A percentile compares a stretch with the other conserved stretches of the same genome.
phyloP scores from a whole-genome alignment of 2,888 invertebrate species.

The Euclidia mi region DNA sequence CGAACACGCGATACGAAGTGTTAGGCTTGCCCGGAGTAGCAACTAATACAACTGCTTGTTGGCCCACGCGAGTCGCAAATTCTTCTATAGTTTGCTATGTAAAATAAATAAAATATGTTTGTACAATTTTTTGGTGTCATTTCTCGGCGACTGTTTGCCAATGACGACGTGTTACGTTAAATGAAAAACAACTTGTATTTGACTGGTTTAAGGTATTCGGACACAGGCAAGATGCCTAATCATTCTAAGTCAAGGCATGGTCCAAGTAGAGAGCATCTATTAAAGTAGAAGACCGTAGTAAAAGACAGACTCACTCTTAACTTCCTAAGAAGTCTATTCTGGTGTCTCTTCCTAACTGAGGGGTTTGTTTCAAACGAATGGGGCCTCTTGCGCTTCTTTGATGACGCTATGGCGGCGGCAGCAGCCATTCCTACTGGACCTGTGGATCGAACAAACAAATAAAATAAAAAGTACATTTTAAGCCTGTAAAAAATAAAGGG shows the following conservation, averaged over 20 bases:
- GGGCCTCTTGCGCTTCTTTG: conserved; percentile 98
- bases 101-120: background rate
- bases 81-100: conserved; percentile 97
- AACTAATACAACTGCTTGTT: conserved; percentile 98
- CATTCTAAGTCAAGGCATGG: no score
- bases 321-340: conserved; percentile 97
- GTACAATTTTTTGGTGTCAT: no score
- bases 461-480: no score
- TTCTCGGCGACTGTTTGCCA: no score
- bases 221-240: no score
- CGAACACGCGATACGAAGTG: conserved; percentile 98
- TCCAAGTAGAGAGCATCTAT: background rate
- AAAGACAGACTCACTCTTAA: conserved; percentile 91
- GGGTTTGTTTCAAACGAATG: conserved; percentile 99
- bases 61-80: conserved; percentile 98
- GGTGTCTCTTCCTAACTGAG: conserved; percentile 98
- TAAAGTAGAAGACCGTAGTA: conserved; percentile 5
- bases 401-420: conserved; percentile 98
- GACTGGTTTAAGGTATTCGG: no score
- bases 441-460: conserved; percentile 63
- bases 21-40: conserved; percentile 99
- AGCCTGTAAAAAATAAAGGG: no score
- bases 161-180: no score
- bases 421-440: conserved; percentile 99
- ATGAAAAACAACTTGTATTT: no score